A percentile compares a stretch with the other conserved stretches of the same genome.
Conservation (phyloP, 2,797 vertebrate genomes). For the Apogon talboti region DNA sequence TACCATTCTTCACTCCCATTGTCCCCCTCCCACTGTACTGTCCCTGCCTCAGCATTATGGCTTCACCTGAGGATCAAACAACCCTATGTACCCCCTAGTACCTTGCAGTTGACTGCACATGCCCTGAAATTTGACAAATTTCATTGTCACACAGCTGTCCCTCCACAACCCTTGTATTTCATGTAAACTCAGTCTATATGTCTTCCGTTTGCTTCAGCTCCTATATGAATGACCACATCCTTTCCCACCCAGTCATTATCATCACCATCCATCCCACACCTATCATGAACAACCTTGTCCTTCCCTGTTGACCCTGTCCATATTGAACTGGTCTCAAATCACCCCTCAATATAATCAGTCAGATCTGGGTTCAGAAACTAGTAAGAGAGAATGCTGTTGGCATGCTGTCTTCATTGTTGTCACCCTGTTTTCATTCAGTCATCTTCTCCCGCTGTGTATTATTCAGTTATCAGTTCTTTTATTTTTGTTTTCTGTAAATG, state of each 20-base stretch:
- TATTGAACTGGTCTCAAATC: conserved; percentile 30
- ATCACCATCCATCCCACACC: conserved; percentile 10
- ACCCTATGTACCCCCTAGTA: conserved; percentile 34
- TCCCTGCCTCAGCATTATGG: conserved; percentile 38
- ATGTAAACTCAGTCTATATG: neutral
- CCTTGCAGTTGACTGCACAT: conserved; percentile 38
- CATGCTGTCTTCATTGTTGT: conserved; percentile 53
- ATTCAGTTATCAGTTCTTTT: neutral
- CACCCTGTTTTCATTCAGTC: conserved; percentile 23
- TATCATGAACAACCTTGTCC: conserved; percentile 12
- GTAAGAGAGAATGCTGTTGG: conserved; percentile 66
- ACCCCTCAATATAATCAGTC: conserved; percentile 31
- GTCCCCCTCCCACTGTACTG: conserved; percentile 34
- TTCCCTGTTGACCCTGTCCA: conserved; percentile 4
- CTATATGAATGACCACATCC: conserved; percentile 34
- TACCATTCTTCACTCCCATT: conserved; percentile 68
- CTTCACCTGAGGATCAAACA: conserved; percentile 43
- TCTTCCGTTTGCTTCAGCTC: no score
- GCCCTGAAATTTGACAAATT: conserved; percentile 12
- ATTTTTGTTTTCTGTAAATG: no score
- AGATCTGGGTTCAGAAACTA: conserved; percentile 41
- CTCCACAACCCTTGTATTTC: conserved; percentile 33
- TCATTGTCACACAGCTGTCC: conserved; percentile 43
- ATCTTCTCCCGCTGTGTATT: conserved; percentile 13
- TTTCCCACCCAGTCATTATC: conserved; percentile 15